Base-by-base conservation (phyloP, 2,888 invertebrate genomes). In the Philopedon plagiatum region DNA sequence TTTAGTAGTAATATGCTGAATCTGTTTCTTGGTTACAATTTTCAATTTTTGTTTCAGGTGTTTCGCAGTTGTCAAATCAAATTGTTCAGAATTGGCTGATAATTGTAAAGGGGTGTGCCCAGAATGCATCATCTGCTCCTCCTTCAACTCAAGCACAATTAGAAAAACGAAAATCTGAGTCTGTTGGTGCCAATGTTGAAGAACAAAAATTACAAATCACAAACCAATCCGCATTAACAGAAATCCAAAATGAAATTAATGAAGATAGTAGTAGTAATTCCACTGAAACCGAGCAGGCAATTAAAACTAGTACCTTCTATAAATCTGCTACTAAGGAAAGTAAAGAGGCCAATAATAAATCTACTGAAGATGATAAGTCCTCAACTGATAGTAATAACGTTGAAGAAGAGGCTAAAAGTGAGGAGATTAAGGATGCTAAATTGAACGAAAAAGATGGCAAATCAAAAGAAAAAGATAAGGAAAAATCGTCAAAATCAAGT, bases 61-160 rank as follows among this genome's bases (percentile, higher is more conserved):
- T 80, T 13, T 76, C 80, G 5, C 66, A 90, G 68, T 86, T 95
- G 79, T 94, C 97, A 11, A 90, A 91, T 67, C 91, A 92, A 80
- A 88, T 97, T 70, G 96, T 97, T 26, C 94, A 95, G 81, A 93
- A 94, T 83, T 97, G 97, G 97, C 88, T 96, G 79, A 93, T 93
- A 84, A 93, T 95, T 68, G 95, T 97, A 1, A 95, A 96, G 85
- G 78, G 78, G 5, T 74, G 76, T 5, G 93, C 67, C 21, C 46
- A 92, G 72, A 91, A 92, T 85, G 78, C 77, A 57, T 69, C 79
- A 15, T 23, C 44, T 37, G 15, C 34, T 32, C 18, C 46, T 13
- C 21, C 57, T 32, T 26, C 54, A 0, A 13, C 34, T 60, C 44
- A 65, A 44, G n/a, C 44, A 18, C 32, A 29, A 5, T 32, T 46